Percentiles rank a stretch among this genome's conserved stretches.
Evolutionary conservation across 64 coral and sea anemone species (phyloP).

Genomic region (Trachythela sp.): DNA sequence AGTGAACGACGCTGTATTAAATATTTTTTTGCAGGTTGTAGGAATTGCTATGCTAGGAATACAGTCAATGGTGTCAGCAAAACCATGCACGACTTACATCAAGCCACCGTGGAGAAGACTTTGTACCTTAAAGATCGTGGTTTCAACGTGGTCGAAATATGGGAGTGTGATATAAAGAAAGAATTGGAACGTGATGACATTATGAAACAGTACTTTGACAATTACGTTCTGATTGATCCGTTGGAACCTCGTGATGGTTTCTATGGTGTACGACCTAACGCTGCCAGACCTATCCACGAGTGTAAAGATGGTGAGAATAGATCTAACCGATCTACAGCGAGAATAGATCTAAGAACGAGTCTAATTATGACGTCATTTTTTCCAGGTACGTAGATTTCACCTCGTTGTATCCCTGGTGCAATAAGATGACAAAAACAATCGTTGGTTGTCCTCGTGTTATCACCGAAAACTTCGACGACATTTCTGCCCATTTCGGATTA

Average conservation of each 20-base stretch:
- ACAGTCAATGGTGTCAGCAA: not conserved
- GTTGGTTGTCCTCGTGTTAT: conserved; percentile 24
- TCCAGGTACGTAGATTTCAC: not conserved
- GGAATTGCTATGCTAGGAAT: not conserved
- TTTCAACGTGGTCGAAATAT: not conserved
- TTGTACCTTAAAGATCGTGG: not conserved
- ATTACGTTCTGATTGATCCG: not conserved
- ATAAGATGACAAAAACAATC: conserved; percentile 17
- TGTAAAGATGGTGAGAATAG: not conserved
- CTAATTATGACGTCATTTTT: conserved; percentile 7
- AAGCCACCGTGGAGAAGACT: not conserved
- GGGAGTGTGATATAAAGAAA: not conserved
- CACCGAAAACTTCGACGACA: conserved; percentile 9
- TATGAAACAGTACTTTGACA: not conserved
- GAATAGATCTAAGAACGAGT: not conserved
- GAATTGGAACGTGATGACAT: not conserved
- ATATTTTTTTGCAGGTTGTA: not conserved
- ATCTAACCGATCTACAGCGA: no score
- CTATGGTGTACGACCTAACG: not conserved
- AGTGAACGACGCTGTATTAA: not conserved
- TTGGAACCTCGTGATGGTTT: not conserved
- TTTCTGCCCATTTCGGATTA: conserved; percentile 11
- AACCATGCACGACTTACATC: not conserved
- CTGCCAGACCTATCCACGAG: not conserved
- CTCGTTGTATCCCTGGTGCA: not conserved